These are phyloP conservation scores for Malurus splendens DNA, from an alignment of 2,797 vertebrate species.

Conservation along the genomic window DNA sequence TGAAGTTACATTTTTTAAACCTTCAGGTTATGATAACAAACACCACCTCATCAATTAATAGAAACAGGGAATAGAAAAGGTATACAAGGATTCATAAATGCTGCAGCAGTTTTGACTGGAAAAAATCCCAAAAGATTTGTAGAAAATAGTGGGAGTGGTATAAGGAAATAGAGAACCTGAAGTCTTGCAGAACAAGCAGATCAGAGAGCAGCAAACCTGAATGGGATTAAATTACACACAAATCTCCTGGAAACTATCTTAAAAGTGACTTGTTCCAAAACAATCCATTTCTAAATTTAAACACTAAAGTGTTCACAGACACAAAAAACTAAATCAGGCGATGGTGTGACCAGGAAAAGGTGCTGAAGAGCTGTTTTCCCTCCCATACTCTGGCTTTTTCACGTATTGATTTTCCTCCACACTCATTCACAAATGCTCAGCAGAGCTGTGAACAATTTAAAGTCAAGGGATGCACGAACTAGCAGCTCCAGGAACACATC, in stretches of 20 bases:
- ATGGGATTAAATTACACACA: slow-evolving; percentile 18
- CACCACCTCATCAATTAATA: neutral
- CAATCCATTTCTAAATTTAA: slow-evolving; percentile 42
- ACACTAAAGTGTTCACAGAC: neutral
- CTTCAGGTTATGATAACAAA: neutral
- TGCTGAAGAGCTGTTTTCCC: neutral
- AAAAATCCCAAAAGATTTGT: accelerated
- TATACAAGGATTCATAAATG: neutral
- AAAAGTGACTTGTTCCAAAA: slow-evolving; percentile 17
- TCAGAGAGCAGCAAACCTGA: neutral
- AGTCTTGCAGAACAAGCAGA: neutral
- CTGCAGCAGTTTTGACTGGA: neutral
- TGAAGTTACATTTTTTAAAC: neutral
- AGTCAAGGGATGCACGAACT: slow-evolving; percentile 30
- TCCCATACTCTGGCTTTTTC: neutral
- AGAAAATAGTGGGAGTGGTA: neutral
- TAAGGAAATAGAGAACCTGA: neutral
- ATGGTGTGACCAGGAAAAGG: neutral
- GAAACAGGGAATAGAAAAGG: neutral
- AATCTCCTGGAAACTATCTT: slow-evolving; percentile 19
- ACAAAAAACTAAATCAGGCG: neutral
- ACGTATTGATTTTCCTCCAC: slow-evolving; percentile 7
- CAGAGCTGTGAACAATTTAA: slow-evolving; percentile 16
- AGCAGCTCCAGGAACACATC: neutral
- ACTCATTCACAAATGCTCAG: slow-evolving; percentile 21